Evolutionary conservation across 2,888 invertebrate species (phyloP), one percentile per base, ranked within the genome.

Genomic region (Morinoia aosen): DNA sequence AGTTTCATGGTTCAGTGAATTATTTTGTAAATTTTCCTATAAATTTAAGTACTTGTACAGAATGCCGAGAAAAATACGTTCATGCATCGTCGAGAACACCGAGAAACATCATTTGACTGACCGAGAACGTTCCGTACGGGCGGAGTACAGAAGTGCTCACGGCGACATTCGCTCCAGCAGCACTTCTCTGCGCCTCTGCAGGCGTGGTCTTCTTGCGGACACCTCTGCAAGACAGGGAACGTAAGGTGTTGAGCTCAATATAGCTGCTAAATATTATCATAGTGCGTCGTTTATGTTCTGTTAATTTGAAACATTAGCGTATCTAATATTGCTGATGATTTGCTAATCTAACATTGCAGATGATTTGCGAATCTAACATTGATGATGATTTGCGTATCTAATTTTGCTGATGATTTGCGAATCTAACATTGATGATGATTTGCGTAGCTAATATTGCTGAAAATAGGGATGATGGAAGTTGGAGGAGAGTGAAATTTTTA

Each of bases 91-190:
- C 25, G 16, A 25, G 8, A 76, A 33, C 25, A 33, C 8, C 76
- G 76, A 14, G 33, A 76, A 76, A 76, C 76, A 76, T 33, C 25
- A 25, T 33, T 33, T 76, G 8, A 76, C n/a, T 93, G 39, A 93
- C 93, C 93, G 57, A 93, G 33, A 3, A 93, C 93, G n/a, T 10
- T 93, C 10, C 33, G 56, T 19, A 93, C 93, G 8, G 93, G 16
- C n/a, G 93, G 57, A 16, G 10, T 93, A 16, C 93, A 93, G 93
- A 57, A 93, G 58, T 57, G 25, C 33, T 93, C 40, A 14, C 56
- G 56, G 11, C n/a, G 93, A 33, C 93, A 93, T 48, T 93, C 93
- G 58, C 93, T 93, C 93, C 93, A 93, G 93, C 93, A 93, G 93
- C 93, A 93, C 33, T 93, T 93, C 93, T 93, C 93, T 7, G 58